Base-by-base conservation (phyloP, 2,888 invertebrate species). In the Polydrusus cervinus region DNA sequence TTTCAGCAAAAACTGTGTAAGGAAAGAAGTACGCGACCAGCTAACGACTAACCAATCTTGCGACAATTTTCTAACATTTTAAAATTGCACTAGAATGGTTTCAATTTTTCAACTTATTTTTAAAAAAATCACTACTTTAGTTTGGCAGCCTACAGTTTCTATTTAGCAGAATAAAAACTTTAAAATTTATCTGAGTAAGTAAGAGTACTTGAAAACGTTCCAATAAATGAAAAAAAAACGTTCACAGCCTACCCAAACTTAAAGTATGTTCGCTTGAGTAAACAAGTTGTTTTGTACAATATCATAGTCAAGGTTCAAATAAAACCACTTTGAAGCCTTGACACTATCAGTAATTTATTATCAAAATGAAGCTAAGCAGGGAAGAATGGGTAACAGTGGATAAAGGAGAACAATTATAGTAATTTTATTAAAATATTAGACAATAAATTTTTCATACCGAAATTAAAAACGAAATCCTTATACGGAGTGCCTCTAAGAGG, bases 291-390 rank as follows among this genome's bases (percentile, higher is more conserved):
- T 57, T 57, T 16, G 34, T 57, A 38, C n/a, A 25, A 53, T 57
- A 38, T 57, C 57, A 57, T 57, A 57, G 57, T 57, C 57, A 57
- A 38, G 57, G 57, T 57, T 57, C 57, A 57, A n/a, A 57, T 57
- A 57, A 57, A 67, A 60, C 34, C 47, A 45, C 20, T 60, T 18
- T 69, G 20, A 47, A 69, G 55, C 69, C 69, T 69, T 69, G 69
- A 69, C 69, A 69, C 69, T 69, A 69, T 60, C 69, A 69, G 43
- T 60, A 14, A 38, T 57, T 45, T 43, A 61, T 69, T 60, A 61
- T 69, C 14, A 40, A 67, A 51, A 55, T 43, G 16, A 57, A 57
- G 38, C 57, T 38, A 16, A 38, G 13, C 34, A 9, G 34, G 34
- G 34, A 34, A 34, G 3, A 34, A 10, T 34, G 34, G 34, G 34